Conservation (phyloP, 1,140 invertebrate genomes). For the Pseudoatta argentina region DNA sequence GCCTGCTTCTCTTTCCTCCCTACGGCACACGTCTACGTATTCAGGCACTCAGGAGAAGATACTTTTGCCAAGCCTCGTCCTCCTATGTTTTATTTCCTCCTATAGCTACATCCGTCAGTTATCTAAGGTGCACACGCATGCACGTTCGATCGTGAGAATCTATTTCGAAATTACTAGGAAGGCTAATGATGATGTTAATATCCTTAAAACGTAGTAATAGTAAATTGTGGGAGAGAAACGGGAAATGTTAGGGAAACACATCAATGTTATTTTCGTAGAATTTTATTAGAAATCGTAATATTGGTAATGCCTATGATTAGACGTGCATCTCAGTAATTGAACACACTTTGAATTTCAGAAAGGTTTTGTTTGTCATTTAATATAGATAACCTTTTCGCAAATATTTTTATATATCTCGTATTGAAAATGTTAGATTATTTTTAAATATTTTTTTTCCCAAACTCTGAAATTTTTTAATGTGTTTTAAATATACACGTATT, state of each 20-base stretch:
- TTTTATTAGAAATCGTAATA: slow-evolving; percentile 18
- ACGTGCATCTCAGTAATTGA: slow-evolving; percentile 5
- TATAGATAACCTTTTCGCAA: background rate
- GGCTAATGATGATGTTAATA: slow-evolving; percentile 26
- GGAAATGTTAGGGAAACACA: slow-evolving; percentile 1
- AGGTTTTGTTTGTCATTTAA: background rate
- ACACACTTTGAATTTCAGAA: background rate
- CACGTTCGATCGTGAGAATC: slow-evolving; percentile 40
- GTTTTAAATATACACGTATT: background rate
- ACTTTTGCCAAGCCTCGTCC: slow-evolving; percentile 69
- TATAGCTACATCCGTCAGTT: slow-evolving; percentile 44
- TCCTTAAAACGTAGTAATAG: slow-evolving; percentile 14
- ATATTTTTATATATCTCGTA: background rate
- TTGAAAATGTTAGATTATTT: background rate
- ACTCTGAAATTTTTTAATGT: background rate
- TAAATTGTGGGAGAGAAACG: background rate
- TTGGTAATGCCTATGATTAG: slow-evolving; percentile 1
- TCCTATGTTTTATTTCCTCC: slow-evolving; percentile 66
- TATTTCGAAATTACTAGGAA: slow-evolving; percentile 40
- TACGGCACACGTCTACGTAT: slow-evolving; percentile 70
- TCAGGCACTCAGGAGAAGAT: slow-evolving; percentile 68
- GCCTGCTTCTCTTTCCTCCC: slow-evolving; percentile 32
- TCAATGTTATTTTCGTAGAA: background rate
- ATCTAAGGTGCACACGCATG: slow-evolving; percentile 45
- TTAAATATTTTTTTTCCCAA: background rate